Base-by-base conservation (phyloP, 2,888 invertebrate genomes). In the Venusia cambrica region DNA sequence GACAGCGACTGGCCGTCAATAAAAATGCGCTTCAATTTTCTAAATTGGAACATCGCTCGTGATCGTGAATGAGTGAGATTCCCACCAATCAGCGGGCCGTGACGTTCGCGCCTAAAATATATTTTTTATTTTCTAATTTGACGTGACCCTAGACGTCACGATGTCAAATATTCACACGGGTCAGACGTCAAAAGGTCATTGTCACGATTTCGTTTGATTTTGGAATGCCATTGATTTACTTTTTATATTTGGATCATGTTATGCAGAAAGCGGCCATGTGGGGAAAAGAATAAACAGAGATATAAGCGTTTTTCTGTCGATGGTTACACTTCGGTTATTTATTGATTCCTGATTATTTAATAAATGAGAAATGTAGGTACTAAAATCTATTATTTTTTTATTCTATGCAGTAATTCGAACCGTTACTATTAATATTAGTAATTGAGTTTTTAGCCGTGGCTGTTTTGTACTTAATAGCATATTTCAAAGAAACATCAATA, bases 161-260 rank as follows among this genome's bases (percentile, higher is more conserved):
- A 77, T 73, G 74, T 67, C 68, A 67, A 60, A 72, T 70, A 59
- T 79, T 79, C 78, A 75, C 78, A 78, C 78, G 78, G 78, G 76
- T 77, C 74, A 73, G 54, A 52, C 51, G 63, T 66, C 64, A 42
- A 35, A 19, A 48, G 52, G 54, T 54, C 51, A 51, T 42, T 46
- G 45, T 46, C 38, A 45, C 48, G 48, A 37, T 35, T 27, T 14
- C 11, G 7, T 54, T 61, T 45, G 45, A 50, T 51, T 54, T 57
- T 41, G 40, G 50, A 55, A 58, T 51, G 45, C 27, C 5, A 12
- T 36, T 33, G n/a, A n/a, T 43, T 45, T 39, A 26, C 42, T 42
- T 27, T 39, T 38, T 14, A 15, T 27, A 16, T 40, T 9, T 25
- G 14, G 5, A 16, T 13, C 7, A 29, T 13, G 20, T n/a, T n/a